Percentiles rank a stretch among this genome's conserved stretches.
Evolutionary conservation across 2,113 vertebrate genomes (phyloP).

Genomic region (Addax nasomaculatus): DNA sequence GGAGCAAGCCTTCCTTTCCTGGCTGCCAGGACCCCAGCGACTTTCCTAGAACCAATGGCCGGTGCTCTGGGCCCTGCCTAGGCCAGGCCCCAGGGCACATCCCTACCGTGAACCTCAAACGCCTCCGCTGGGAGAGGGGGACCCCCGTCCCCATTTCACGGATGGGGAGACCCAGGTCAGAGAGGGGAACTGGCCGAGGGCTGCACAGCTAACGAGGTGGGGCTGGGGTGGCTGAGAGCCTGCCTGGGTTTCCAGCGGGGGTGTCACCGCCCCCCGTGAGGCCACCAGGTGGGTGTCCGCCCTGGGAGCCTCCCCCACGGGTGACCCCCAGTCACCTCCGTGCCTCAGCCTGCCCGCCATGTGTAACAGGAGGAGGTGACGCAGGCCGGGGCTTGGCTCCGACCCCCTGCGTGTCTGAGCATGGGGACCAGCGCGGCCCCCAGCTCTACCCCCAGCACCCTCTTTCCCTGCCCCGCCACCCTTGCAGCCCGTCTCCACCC

Average conservation of each 20-base stretch:
- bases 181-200: background rate
- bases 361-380: background rate
- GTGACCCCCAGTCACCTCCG: background rate
- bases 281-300: background rate
- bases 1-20: background rate
- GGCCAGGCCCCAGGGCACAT: background rate
- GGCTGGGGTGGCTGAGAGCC: background rate
- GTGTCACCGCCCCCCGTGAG: rapidly evolving
- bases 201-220: background rate
- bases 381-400: rapidly evolving
- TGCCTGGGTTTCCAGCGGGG: background rate
- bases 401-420: rapidly evolving
- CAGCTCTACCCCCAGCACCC: rapidly evolving
- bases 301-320: rapidly evolving
- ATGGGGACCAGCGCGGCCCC: rapidly evolving
- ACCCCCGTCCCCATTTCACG: background rate
- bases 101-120: rapidly evolving
- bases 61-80: rapidly evolving
- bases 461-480: rapidly evolving
- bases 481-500: rapidly evolving
- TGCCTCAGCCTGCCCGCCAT: rapidly evolving
- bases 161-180: background rate
- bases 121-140: rapidly evolving
- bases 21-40: background rate
- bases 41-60: background rate